phyloP scores from a whole-genome alignment of 1,140 invertebrate genomes.

The Tetramorium simillimum region DNA sequence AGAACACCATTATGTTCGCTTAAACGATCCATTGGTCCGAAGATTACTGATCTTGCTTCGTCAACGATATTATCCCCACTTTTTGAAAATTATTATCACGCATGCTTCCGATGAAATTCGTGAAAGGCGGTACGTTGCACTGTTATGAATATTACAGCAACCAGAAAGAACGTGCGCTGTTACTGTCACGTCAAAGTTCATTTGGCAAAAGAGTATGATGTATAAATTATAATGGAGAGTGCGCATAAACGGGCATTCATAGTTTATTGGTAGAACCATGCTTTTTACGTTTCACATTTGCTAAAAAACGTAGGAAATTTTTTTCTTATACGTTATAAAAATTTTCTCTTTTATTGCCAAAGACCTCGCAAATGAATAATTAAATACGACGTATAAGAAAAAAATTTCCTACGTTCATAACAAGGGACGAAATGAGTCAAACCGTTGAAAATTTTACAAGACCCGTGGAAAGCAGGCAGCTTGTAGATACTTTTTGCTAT shows the following conservation, averaged over 20 bases:
- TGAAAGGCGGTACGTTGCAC: neutral
- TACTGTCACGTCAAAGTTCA: neutral
- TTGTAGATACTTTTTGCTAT: neutral
- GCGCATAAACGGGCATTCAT: neutral
- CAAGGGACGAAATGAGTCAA: no score
- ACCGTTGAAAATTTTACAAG: no score
- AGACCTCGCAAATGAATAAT: neutral
- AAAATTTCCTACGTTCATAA: no score
- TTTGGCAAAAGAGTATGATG: neutral
- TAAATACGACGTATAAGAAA: no score
- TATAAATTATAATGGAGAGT: neutral
- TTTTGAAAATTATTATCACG: neutral
- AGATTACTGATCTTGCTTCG: neutral
- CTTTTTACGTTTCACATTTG: neutral
- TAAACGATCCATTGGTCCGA: slow-evolving; percentile 10
- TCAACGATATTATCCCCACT: neutral
- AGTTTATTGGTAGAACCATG: neutral
- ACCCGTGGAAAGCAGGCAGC: no score
- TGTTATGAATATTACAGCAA: slow-evolving; percentile 12
- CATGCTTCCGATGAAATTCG: neutral
- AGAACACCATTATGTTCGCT: neutral
- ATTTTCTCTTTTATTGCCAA: neutral
- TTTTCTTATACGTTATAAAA: no score
- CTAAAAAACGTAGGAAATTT: no score
- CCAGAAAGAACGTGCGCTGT: neutral